Base-by-base conservation (phyloP, 2,888 invertebrate species). In the Sympetrum striolatum region DNA sequence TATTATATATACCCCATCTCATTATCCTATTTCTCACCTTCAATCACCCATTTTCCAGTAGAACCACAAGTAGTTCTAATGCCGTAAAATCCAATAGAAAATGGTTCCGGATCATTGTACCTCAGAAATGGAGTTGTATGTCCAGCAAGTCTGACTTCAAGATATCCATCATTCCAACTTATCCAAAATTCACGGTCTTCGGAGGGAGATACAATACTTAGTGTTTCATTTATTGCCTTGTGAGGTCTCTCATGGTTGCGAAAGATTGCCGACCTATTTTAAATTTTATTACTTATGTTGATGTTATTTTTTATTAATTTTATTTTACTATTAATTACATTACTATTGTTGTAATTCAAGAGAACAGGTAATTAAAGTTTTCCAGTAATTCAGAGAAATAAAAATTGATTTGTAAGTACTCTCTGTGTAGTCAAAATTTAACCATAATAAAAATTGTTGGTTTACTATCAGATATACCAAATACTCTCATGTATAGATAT, bases 51-150 rank as follows among this genome's bases (percentile, higher is more conserved):
- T 80, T 96, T 95, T 64, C 98, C 98, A 90, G 94, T 94, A 18
- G 98, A 96, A 31, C 98, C 98, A 97, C 97, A 98, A 86, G 97
- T 98, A 80, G 98, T 98, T 94, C 97, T 97, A 53, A 98, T 95
- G 80, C 98, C 98, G 81, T 97, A 96, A 93, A 96, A 96, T 91
- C 95, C 95, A 91, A 98, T 95, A 15, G 95, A 95, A 93, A 97
- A 96, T 6, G 96, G 95, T 91, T 96, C 95, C 0, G 96, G 96
- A 93, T 98, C 97, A 53, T 95, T 94, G 95, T 96, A 97, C 18
- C 95, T 95, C 92, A 98, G 93, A 94, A 98, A 97, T 0, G 98
- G 96, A 18, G 95, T 95, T 18, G 95, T 94, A 92, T 97, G 96
- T 60, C 96, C 96, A 92, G 97, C 97, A 90, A 95, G 95, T 22